phyloP scores from a whole-genome alignment of 2,113 vertebrate genomes.

The Podiceps cristatus region DNA sequence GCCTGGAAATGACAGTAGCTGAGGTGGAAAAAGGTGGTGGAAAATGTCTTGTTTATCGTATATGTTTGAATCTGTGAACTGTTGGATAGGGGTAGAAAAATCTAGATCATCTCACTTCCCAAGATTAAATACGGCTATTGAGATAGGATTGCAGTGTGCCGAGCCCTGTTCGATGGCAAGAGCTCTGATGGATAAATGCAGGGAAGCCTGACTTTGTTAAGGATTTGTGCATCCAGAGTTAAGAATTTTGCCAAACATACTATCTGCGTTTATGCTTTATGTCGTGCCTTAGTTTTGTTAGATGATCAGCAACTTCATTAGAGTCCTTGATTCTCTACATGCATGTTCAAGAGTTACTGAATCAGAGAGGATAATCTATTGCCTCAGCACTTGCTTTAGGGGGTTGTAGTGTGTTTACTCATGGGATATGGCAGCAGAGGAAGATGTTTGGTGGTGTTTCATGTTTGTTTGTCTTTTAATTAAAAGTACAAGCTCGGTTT shows the following conservation, averaged over 20 bases:
- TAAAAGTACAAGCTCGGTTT: neutral
- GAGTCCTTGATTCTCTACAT: neutral
- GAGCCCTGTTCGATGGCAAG: neutral
- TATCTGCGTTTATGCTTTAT: too few relatives aligned
- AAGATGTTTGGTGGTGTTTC: neutral
- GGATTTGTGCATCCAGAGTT: neutral
- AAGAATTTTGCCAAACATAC: neutral
- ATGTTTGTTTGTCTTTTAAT: neutral
- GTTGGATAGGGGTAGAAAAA: neutral
- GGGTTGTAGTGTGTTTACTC: neutral
- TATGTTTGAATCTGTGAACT: neutral
- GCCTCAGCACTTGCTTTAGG: neutral
- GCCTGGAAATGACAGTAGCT: neutral
- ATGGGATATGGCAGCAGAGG: neutral
- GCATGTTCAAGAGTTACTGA: rapidly evolving
- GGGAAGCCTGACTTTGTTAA: neutral
- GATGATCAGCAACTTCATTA: neutral
- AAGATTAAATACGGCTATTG: neutral
- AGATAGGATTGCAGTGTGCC: neutral
- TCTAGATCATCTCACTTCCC: rapidly evolving
- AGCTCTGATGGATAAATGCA: neutral
- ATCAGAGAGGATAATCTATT: neutral
- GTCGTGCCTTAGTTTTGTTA: neutral
- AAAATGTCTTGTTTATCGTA: neutral
- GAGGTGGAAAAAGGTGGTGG: neutral